phyloP scores from a whole-genome alignment of 2,888 invertebrate species.

The Scelioninae gen. 1 region DNA sequence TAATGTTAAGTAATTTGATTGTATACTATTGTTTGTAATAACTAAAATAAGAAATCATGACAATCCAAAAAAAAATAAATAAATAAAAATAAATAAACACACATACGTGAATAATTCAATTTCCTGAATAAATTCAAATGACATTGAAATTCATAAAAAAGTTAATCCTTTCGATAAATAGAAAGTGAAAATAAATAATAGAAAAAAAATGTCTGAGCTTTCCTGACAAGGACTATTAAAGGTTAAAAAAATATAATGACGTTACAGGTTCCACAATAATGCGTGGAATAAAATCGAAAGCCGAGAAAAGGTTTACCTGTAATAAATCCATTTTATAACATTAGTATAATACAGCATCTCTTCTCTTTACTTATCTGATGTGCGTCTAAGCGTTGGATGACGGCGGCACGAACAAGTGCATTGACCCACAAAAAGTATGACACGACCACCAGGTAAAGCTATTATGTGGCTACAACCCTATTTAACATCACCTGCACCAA shows the following conservation, averaged over 20 bases:
- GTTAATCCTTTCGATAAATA: conserved; percentile 15
- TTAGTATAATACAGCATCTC: conserved; percentile 51
- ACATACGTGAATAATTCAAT: too few relatives aligned
- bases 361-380: conserved; percentile 51
- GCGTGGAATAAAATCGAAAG: conserved; percentile 36
- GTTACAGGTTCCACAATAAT: conserved; percentile 29
- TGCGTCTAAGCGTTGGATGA: conserved; percentile 22
- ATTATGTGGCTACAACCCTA: conserved; percentile 70
- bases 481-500: conserved; percentile 83
- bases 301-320: conserved; percentile 23
- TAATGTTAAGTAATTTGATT: too few relatives aligned
- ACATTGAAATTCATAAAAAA: background rate
- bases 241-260: conserved; percentile 23
- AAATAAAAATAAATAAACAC: too few relatives aligned
- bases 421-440: conserved; percentile 68
- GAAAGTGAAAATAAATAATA: conserved; percentile 33
- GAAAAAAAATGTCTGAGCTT: conserved; percentile 12
- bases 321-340: conserved; percentile 62
- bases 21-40: too few relatives aligned
- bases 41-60: too few relatives aligned
- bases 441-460: conserved; percentile 66
- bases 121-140: background rate
- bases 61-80: too few relatives aligned
- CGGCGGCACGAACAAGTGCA: conserved; percentile 65
- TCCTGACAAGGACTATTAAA: background rate